Conservation (phyloP, 1,140 invertebrate genomes). For the Propsilocerus akamusi region DNA sequence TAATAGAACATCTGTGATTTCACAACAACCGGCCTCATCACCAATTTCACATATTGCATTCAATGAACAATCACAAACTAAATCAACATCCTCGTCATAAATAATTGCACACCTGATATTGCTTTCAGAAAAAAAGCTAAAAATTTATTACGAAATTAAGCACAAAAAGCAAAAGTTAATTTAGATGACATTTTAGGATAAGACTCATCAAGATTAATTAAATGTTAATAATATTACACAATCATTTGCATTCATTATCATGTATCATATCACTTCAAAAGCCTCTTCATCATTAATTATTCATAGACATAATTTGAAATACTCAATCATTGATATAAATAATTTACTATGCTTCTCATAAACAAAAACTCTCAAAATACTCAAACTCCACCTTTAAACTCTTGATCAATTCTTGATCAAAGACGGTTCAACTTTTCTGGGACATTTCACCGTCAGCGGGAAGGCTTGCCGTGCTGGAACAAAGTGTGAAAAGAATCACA, state of each 20-base stretch:
- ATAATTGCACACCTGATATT: neutral
- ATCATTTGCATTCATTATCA: neutral
- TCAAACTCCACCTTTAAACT: neutral
- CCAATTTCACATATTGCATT: neutral
- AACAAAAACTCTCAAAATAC: no score
- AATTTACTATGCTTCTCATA: no score
- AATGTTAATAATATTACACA: neutral
- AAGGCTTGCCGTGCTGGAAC: constrained; percentile 52
- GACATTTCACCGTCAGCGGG: constrained; percentile 55
- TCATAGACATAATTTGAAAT: no score
- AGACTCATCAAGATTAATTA: neutral
- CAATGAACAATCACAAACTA: neutral
- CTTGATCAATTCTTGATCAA: neutral
- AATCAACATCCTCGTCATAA: neutral
- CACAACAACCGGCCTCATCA: neutral
- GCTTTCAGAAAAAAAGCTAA: neutral
- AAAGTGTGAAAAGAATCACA: constrained; percentile 43
- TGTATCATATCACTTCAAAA: neutral
- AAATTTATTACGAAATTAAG: neutral
- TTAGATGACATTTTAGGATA: no score
- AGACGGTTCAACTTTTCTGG: constrained; percentile 32
- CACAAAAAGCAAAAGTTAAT: no score
- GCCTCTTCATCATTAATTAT: no score
- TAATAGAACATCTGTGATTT: constrained; percentile 2
- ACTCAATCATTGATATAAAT: no score